phyloP scores from a whole-genome alignment of 2,797 vertebrate species.

The Parambassis ranga region DNA sequence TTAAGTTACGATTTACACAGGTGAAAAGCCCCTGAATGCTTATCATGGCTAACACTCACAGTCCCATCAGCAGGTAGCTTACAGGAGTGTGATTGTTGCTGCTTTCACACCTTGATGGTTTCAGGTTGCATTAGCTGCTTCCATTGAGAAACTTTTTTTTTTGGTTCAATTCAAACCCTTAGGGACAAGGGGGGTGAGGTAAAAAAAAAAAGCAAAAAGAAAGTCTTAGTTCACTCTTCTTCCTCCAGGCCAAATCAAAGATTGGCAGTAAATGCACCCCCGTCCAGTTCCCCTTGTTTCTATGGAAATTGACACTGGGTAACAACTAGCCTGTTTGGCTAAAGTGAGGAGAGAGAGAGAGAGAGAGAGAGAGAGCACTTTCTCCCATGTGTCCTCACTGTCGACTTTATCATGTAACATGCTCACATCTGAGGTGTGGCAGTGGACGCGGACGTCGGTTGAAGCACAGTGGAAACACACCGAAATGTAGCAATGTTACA shows the following conservation, averaged over 20 bases:
- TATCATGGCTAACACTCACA: background rate
- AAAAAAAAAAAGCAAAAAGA: slow-evolving; percentile 3
- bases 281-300: slow-evolving; percentile 69
- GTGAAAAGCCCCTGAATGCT: slow-evolving; percentile 36
- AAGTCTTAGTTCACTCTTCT: slow-evolving; percentile 57
- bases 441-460: slow-evolving; percentile 13
- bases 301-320: slow-evolving; percentile 78
- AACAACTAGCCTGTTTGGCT: slow-evolving; percentile 71
- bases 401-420: slow-evolving; percentile 29
- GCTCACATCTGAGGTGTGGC: slow-evolving; percentile 21
- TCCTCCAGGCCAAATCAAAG: slow-evolving; percentile 65
- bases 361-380: slow-evolving; percentile 30
- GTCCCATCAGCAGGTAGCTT: slow-evolving; percentile 33
- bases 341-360: slow-evolving; percentile 41
- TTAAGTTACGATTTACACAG: slow-evolving; percentile 45
- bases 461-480: slow-evolving; percentile 33
- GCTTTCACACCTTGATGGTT: slow-evolving; percentile 56
- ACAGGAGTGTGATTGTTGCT: slow-evolving; percentile 39
- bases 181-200: slow-evolving; percentile 40
- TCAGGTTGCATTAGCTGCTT: slow-evolving; percentile 60
- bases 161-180: slow-evolving; percentile 45
- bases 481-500: slow-evolving; percentile 57
- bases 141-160: slow-evolving; percentile 51
- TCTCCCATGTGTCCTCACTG: slow-evolving; percentile 49
- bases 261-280: slow-evolving; percentile 60